Base-by-base conservation (phyloP, 2,888 invertebrate species). In the Lasius platythorax region DNA sequence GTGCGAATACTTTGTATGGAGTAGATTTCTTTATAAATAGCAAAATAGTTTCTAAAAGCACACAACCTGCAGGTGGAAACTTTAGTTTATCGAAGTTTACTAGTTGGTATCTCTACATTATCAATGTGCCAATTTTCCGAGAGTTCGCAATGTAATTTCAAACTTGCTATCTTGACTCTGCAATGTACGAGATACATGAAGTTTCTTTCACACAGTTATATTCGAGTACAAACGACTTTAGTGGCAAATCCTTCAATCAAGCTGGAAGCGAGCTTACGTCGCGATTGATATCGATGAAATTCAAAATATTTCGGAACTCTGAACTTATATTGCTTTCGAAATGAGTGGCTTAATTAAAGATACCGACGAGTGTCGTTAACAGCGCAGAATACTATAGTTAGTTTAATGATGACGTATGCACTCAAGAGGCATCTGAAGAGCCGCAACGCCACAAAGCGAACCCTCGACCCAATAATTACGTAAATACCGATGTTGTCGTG, bases 401-500 rank as follows among this genome's bases (percentile, higher is more conserved):
- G 76, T 85, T 78, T 84, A 86, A 90, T 78, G 84, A 88, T 85
- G 87, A 87, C 86, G 58, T 83, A 84, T 85, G 73, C 76, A 82
- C 81, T 86, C 66, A 37, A 30, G 64, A 53, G 72, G 46, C 30
- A 33, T 4, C 3, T 33, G 33, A 43, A 18, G 78, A 87, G 58
- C 72, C 67, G 46, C 53, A 72, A 61, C 28, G 43, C 70, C 73
- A 78, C 85, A 87, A 87, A 87, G 90, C 85, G 87, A 88, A 88
- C 33, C 64, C 70, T 43, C 81, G 72, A 72, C 68, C 86, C 87
- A 86, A 91, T 90, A 91, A 91, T 91, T 90, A 89, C 88, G 86
- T 88, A 87, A 91, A 91, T 91, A 90, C 88, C 78, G 72, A 82
- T 58, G 86, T 82, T 79, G 79, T 74, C 74, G 67, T 85, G 66